These are phyloP conservation scores for Tiliacea aurago DNA, from an alignment of 2,888 invertebrate species.

Conservation along the genomic window DNA sequence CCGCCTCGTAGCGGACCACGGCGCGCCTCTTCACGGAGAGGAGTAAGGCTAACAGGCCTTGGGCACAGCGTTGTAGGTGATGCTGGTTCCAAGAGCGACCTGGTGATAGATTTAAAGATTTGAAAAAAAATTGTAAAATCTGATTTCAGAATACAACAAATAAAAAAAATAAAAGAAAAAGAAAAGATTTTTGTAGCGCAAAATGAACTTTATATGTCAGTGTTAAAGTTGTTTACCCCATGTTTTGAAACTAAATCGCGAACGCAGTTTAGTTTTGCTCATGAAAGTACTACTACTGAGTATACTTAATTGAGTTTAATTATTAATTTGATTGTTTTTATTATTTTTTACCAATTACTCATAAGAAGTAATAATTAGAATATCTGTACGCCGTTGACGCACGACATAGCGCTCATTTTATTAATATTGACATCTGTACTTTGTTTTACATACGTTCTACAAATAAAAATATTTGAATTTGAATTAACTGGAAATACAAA, in stretches of 20 bases:
- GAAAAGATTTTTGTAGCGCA: not conserved
- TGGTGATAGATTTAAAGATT: slow-evolving; percentile 62
- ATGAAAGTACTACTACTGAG: too few species aligned
- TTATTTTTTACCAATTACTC: too few species aligned
- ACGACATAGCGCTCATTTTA: too few species aligned
- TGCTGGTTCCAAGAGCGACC: slow-evolving; percentile 94
- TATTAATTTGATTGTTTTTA: too few species aligned
- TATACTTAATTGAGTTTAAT: too few species aligned
- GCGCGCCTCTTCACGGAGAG: slow-evolving; percentile 98
- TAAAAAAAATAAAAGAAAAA: too few species aligned
- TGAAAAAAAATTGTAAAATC: not conserved
- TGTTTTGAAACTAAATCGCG: not conserved
- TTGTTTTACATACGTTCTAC: too few species aligned
- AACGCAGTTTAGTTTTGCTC: not conserved
- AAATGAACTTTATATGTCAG: not conserved
- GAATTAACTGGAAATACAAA: not conserved
- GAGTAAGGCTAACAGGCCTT: slow-evolving; percentile 96
- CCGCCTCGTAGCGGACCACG: slow-evolving; percentile 96
- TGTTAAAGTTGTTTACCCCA: not conserved
- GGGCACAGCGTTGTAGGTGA: slow-evolving; percentile 94
- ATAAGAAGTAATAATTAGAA: too few species aligned
- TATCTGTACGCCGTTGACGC: too few species aligned
- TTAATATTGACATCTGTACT: too few species aligned
- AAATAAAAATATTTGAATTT: too few species aligned
- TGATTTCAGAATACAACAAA: too few species aligned